Conservation (phyloP, 2,113 vertebrate species). For the Perognathus longimembris region DNA sequence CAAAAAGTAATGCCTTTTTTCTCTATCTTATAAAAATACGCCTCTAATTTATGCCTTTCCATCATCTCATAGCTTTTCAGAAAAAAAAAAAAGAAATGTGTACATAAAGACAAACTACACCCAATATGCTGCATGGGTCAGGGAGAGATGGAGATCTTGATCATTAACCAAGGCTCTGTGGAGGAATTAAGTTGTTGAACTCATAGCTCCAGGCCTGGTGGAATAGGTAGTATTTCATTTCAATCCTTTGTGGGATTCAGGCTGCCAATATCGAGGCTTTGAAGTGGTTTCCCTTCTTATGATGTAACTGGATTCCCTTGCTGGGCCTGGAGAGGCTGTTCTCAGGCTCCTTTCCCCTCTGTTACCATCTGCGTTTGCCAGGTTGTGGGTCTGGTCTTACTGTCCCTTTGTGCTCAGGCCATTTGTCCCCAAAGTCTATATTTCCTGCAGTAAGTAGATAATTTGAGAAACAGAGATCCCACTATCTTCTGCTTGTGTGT, state of each 20-base stretch:
- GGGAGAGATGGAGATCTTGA: conserved; percentile 59
- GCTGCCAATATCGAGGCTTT: conserved; percentile 85
- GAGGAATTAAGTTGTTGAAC: conserved; percentile 80
- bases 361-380: not conserved
- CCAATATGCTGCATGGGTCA: not conserved
- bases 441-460: not conserved
- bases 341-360: conserved; percentile 8
- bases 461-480: not conserved
- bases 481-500: not conserved
- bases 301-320: conserved; percentile 84
- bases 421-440: not conserved
- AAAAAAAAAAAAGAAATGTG: conserved; percentile 53
- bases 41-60: conserved; percentile 52
- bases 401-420: not conserved
- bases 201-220: conserved; percentile 76
- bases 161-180: conserved; percentile 76
- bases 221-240: conserved; percentile 84
- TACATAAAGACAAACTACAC: conserved; percentile 24
- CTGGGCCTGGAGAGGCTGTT: conserved; percentile 71
- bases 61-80: conserved; percentile 55
- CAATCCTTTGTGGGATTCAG: conserved; percentile 76
- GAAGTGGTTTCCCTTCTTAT: conserved; percentile 83
- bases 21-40: conserved; percentile 35
- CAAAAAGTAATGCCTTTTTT: not conserved
- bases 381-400: not conserved